Base-by-base conservation (phyloP, 1,140 invertebrate species). In the Drosophila malerkotliana region DNA sequence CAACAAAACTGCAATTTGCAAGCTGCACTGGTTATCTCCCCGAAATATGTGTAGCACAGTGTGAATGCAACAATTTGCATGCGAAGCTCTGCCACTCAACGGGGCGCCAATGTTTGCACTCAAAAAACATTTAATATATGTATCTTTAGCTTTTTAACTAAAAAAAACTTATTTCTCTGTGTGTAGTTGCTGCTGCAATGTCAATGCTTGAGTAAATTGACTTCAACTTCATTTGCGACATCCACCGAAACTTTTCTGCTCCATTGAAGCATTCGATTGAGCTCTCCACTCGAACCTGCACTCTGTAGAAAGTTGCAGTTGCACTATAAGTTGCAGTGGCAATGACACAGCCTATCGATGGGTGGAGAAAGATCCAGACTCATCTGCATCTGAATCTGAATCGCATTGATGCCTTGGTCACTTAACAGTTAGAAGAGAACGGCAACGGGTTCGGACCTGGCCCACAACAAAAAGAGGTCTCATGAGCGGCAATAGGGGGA, bases 211-310 rank as follows among this genome's bases (percentile, higher is more conserved):
- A 53, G 59, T 56, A 80, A 84, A 84, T 76, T 77, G 75, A 77
- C 67, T 76, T 63, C 67, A 77, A 75, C 72, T 80, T 73, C 77
- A 85, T 69, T 77, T 80, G 69, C 58, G 69, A 57, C 47, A 63
- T 44, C 72, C 62, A 75, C 82, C 73, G 69, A 77, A 64, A 67
- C 56, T 82, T 85, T 85, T 85, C 83, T 88, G 82, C 82, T 85
- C 82, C 83, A 85, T 88, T 82, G 82, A 85, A 85, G 82, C 82
- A 88, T 85, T 85, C 82, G 79, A 85, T 85, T 88, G 78, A 63
- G 72, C 59, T 21, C 59, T 14, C 21, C 48, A 6, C 44, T 47
- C 44, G 18, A 47, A 24, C 44, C 34, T 21, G 15, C 41, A 24
- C 32, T 44, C 48, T 4, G 67, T 69, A 69, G 67, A 69, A 69